Evolutionary conservation across 2,888 invertebrate species (phyloP), one percentile per base, ranked within the genome.

Genomic region (Polydrusus tereticollis): DNA sequence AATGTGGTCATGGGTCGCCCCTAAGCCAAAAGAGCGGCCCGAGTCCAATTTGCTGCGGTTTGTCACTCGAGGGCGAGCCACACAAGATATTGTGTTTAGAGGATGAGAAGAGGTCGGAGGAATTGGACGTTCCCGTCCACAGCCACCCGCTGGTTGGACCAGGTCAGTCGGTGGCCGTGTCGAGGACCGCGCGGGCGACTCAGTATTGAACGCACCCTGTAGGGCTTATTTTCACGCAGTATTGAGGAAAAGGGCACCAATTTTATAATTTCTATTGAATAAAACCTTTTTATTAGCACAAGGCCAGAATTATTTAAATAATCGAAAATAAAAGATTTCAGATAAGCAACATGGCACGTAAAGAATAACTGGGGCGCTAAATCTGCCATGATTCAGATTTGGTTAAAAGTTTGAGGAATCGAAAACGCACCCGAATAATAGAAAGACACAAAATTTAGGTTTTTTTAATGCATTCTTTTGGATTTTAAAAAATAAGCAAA

Each of bases 131-230:
- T 26, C 36, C 69, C 38, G 57, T 65, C 60, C 74, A 72, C 72
- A 72, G 78, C 80, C 80, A 80, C 78, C 81, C 80, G 81, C 83
- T 83, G 84, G 85, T 83, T 79, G 83, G 84, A 83, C 85, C 85
- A 86, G 86, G 86, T 86, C 86, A 86, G 86, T 75, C 66, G 72
- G 72, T 72, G 72, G 80, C 85, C 76, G 87, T 87, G 79, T 86
- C 86, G 76, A 78, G 81, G 81, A 80, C 80, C 67, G 65, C 63
- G 64, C 66, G 71, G 71, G 71, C 62, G 72, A 72, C 63, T 52
- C 73, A 26, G 60, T 69, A 69, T 72, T 68, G 69, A 73, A 60
- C 73, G 73, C 73, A 73, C 73, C 73, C 69, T 70, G 73, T 73
- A 73, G 73, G 73, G 73, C 73, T 73, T 73, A 38, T 67, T 66